Evolutionary conservation across 2,113 vertebrate species (phyloP).

Genomic region (Ariopsis seemanni): DNA sequence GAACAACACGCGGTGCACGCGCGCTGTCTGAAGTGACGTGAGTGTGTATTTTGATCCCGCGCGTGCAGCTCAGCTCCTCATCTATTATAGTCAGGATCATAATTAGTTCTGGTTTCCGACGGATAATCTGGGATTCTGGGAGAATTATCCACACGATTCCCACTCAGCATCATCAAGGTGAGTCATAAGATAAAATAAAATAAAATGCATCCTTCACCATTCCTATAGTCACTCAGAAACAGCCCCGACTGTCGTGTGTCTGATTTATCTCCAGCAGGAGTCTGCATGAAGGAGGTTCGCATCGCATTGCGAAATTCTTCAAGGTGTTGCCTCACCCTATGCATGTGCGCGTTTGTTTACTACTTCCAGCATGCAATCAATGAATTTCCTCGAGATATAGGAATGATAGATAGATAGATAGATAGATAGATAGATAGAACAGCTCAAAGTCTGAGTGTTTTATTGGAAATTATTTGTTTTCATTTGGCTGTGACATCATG

Average conservation of each 20-base stretch:
- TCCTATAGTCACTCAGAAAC: neutral
- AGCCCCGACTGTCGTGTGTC: neutral
- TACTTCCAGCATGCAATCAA: neutral
- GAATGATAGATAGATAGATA: neutral
- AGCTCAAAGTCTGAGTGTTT: neutral
- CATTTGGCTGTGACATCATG: neutral
- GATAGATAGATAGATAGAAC: neutral
- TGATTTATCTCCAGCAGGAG: neutral
- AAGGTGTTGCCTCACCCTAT: neutral
- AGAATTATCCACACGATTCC: neutral
- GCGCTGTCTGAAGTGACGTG: neutral
- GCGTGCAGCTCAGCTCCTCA: slow-evolving; percentile 1
- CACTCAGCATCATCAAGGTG: neutral
- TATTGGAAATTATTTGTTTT: neutral
- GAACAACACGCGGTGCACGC: slow-evolving; percentile 1
- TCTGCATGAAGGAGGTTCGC: neutral
- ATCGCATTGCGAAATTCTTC: slow-evolving; percentile 19
- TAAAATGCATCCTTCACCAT: neutral
- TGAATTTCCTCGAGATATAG: neutral
- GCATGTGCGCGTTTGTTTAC: neutral
- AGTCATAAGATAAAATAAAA: neutral
- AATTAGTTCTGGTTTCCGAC: neutral
- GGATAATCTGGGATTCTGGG: no score
- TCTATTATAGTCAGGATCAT: neutral
- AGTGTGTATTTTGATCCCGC: neutral